Conservation (phyloP, 2,113 vertebrate genomes). For the Misgurnus mizolepis region DNA sequence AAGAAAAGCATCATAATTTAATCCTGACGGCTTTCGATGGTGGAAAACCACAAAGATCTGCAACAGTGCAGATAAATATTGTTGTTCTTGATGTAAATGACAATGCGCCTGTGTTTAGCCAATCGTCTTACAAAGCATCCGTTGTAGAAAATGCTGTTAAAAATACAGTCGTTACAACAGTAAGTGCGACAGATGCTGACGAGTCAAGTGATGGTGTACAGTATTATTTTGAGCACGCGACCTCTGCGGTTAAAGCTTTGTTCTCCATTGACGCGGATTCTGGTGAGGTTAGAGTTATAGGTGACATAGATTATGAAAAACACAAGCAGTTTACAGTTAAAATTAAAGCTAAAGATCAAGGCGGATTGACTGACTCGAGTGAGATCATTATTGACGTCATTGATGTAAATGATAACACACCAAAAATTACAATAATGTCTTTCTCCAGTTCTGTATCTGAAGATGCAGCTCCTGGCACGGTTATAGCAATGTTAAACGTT, state of each 20-base stretch:
- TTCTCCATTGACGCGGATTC: conserved; percentile 69
- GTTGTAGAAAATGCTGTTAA: conserved; percentile 67
- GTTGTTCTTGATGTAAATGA: conserved; percentile 74
- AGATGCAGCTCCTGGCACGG: conserved; percentile 64
- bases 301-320: conserved; percentile 78
- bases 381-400: conserved; percentile 78
- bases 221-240: conserved; percentile 68
- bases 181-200: conserved; percentile 66
- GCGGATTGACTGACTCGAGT: conserved; percentile 68
- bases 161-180: conserved; percentile 55
- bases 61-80: conserved; percentile 70
- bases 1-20: conserved; percentile 57
- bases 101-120: conserved; percentile 71
- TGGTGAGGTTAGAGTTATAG: conserved; percentile 72
- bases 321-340: conserved; percentile 69
- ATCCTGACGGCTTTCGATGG: conserved; percentile 72
- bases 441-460: conserved; percentile 70
- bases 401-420: conserved; percentile 73
- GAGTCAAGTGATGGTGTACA: conserved; percentile 10
- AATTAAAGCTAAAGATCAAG: conserved; percentile 79
- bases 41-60: conserved; percentile 72
- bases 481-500: conserved; percentile 75
- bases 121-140: conserved; percentile 61
- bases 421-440: conserved; percentile 71
- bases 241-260: conserved; percentile 41